Evolutionary conservation across 2,888 invertebrate genomes (phyloP).

Genomic region (Oxyscelio sp.): DNA sequence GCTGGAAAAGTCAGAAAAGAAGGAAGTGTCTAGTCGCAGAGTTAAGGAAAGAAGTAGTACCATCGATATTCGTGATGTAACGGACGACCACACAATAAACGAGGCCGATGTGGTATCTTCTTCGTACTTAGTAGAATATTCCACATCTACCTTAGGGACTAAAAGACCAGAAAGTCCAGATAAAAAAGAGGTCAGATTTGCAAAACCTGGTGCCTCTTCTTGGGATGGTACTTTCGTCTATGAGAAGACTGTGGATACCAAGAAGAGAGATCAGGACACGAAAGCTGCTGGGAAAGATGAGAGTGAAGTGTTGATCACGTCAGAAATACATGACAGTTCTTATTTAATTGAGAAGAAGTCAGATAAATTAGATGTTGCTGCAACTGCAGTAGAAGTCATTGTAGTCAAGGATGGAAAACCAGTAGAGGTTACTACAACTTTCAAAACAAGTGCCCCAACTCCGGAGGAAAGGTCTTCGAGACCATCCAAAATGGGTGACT

Average conservation of each 20-base stretch:
- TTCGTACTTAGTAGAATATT: conserved; percentile 84
- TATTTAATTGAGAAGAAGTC: conserved; percentile 80
- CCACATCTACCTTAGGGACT: conserved; percentile 56
- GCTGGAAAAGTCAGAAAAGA: conserved; percentile 88
- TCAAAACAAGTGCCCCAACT: conserved; percentile 51
- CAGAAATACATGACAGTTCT: conserved; percentile 50
- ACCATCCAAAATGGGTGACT: conserved; percentile 83
- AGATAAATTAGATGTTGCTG: conserved; percentile 79
- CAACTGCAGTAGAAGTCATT: conserved; percentile 82
- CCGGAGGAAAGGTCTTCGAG: conserved; percentile 78
- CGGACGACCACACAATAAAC: conserved; percentile 84
- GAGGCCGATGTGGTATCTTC: conserved; percentile 83
- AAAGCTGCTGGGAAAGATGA: conserved; percentile 17
- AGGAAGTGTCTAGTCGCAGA: conserved; percentile 48
- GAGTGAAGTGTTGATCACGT: conserved; percentile 73
- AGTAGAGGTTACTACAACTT: conserved; percentile 62
- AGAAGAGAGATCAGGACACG: conserved; percentile 65
- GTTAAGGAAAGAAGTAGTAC: conserved; percentile 70
- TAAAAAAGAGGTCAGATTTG: conserved; percentile 76
- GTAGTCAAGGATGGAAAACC: conserved; percentile 83
- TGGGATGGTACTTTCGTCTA: conserved; percentile 84
- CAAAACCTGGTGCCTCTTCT: conserved; percentile 82
- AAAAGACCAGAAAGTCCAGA: conserved; percentile 77
- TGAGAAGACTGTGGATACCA: conserved; percentile 67
- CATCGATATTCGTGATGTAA: conserved; percentile 82